Evolutionary conservation across 1,140 invertebrate species (phyloP), one percentile per base, ranked within the genome.

Genomic region (Drosophila jambulina): DNA sequence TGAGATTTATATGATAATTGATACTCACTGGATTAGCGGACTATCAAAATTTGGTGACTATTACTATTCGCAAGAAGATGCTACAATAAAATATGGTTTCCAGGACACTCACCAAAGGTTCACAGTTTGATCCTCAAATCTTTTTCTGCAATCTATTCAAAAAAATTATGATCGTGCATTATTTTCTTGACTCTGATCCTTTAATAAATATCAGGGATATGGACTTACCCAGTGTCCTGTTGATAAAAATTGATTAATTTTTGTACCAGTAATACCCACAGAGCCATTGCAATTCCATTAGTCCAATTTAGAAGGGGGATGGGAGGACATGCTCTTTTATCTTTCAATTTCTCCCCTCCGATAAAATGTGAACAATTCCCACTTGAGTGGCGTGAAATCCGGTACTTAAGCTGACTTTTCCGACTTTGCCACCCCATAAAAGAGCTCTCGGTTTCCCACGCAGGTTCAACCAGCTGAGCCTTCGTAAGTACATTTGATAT

Each of bases 391-490:
- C 38, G 57, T 65, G 57, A 61, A 17, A 43, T 65, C 42, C 27
- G 27, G 56, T 65, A 65, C 62, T 64, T 65, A 40, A 43, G 60
- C 21, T 12, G 29, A 43, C n/a, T 69, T 56, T 56, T 38, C 53
- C 5, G 48, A 54, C 67, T 65, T 54, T 70, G 68, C 67, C 64
- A 54, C 67, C 67, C 67, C 63, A 70, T 29, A 38, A 38, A 42
- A 10, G 5, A 12, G 32, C n/a, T 23, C 57, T 62, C 32, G 59
- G 61, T 38, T 67, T 46, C 40, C 63, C 67, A 56, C 53, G 34
- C 48, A 45, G 62, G 61, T 36, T 36, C 29, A 70, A 21, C 64
- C 67, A 68, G 67, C 48, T 70, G 48, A 70, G 67, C 67, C 63
- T 10, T 36, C 19, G 36, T 38, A 36, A 34, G 21, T 25, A 40